A percentile compares a stretch with the other conserved stretches of the same genome.
phyloP scores from a whole-genome alignment of 2,797 vertebrate species.

The Stomatorhinus walkeri region DNA sequence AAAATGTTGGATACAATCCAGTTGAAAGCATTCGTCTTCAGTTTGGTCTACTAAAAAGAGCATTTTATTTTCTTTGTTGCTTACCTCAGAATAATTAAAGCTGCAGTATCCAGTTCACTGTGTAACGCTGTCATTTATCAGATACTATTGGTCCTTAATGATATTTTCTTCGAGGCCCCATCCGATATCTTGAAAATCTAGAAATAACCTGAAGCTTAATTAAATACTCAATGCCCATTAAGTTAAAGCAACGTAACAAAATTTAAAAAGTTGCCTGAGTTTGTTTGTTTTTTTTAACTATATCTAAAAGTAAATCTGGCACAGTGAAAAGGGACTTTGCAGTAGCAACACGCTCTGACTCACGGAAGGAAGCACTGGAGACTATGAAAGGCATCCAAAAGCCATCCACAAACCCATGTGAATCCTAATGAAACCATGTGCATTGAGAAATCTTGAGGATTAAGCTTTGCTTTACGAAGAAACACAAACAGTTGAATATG shows the following conservation, averaged over 20 bases:
- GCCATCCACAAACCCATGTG: background rate
- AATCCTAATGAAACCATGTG: background rate
- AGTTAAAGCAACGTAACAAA: background rate
- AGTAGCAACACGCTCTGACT: background rate
- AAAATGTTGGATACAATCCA: background rate
- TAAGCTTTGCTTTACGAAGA: background rate
- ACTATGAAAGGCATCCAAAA: background rate
- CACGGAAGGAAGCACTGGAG: background rate
- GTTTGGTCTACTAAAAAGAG: background rate
- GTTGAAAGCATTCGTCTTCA: background rate
- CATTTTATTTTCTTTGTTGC: background rate
- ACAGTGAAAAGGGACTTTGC: background rate
- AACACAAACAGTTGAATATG: background rate
- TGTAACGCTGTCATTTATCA: background rate
- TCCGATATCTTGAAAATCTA: slow-evolving; percentile 1
- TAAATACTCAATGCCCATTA: background rate
- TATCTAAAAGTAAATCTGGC: background rate
- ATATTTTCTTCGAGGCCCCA: background rate
- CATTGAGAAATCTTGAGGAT: background rate
- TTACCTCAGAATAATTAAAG: background rate
- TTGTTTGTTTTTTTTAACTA: background rate
- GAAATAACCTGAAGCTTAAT: background rate
- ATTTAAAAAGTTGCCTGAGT: background rate
- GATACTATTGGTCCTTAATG: background rate
- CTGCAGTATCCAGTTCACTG: background rate